Conservation (phyloP, 1,140 invertebrate genomes). For the Macrostomum lignano region DNA sequence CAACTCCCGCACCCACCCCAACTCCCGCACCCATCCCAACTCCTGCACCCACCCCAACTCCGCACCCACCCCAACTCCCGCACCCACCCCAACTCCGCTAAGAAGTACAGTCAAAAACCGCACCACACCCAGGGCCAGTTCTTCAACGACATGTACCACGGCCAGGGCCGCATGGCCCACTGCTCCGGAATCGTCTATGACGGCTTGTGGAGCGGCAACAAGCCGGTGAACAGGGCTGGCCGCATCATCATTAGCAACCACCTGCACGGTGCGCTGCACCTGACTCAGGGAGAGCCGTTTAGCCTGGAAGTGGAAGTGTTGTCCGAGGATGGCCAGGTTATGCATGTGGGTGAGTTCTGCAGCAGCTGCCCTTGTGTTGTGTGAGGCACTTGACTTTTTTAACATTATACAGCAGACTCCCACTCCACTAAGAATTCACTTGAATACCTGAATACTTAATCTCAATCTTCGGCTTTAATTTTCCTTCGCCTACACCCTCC, state of each 20-base stretch:
- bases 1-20: too few species aligned
- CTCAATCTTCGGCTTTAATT: too few species aligned
- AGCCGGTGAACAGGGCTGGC: too few species aligned
- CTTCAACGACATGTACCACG: constrained; percentile 16
- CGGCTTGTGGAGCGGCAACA: constrained; percentile 17
- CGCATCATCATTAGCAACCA: constrained; percentile 9
- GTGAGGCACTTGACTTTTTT: constrained; percentile 2
- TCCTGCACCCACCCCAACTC: too few species aligned
- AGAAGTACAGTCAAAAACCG: too few species aligned
- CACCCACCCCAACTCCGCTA: too few species aligned
- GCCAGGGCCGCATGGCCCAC: constrained; percentile 16
- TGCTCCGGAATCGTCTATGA: constrained; percentile 17
- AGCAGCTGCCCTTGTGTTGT: constrained; percentile 1
- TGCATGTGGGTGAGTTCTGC: constrained; percentile 10
- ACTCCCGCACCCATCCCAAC: too few species aligned
- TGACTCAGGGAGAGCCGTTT: constrained; percentile 15
- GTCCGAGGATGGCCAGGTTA: constrained; percentile 13
- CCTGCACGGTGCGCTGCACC: constrained; percentile 7
- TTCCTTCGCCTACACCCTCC: too few species aligned
- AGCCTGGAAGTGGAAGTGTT: constrained; percentile 13
- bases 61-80: too few species aligned
- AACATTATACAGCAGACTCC: too few species aligned
- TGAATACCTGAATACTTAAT: too few species aligned
- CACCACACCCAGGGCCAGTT: constrained; percentile 24
- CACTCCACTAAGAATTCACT: too few species aligned